These are phyloP conservation scores for Lindbergichthys nudifrons DNA, from an alignment of 2,797 vertebrate genomes.

Conservation along the genomic window DNA sequence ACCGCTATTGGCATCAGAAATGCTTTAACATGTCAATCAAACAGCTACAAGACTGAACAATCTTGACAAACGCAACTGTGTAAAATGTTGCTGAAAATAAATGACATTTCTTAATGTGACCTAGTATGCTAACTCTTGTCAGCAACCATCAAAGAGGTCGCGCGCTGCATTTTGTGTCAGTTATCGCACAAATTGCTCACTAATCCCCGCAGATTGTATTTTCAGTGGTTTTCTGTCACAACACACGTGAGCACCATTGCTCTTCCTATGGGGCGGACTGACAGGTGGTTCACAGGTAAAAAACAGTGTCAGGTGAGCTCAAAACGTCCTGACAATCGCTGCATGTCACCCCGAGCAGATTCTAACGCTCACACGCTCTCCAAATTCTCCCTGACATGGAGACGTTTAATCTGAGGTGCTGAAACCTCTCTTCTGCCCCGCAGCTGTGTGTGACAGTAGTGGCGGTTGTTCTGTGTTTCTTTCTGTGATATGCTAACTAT, in stretches of 20 bases:
- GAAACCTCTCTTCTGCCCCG: slow-evolving; percentile 54
- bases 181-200: slow-evolving; percentile 79
- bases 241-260: slow-evolving; percentile 64
- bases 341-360: slow-evolving; percentile 49
- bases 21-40: background rate
- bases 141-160: slow-evolving; percentile 50
- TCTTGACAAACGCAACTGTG: background rate
- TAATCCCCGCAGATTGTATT: slow-evolving; percentile 76
- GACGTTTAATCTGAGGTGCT: slow-evolving; percentile 69
- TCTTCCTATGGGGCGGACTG: slow-evolving; percentile 53
- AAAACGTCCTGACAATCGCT: slow-evolving; percentile 46
- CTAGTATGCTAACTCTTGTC: slow-evolving; percentile 24
- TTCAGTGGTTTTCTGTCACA: slow-evolving; percentile 74
- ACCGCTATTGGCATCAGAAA: background rate
- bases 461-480: slow-evolving; percentile 33
- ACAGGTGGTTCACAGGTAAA: slow-evolving; percentile 72
- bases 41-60: background rate
- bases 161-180: slow-evolving; percentile 61
- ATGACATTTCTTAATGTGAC: slow-evolving; percentile 15
- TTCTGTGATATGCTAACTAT: slow-evolving; percentile 51
- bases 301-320: slow-evolving; percentile 71
- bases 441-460: slow-evolving; percentile 46
- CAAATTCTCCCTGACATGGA: slow-evolving; percentile 54
- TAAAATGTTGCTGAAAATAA: background rate
- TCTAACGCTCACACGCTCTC: slow-evolving; percentile 31